Percentiles rank a stretch among this genome's conserved stretches.
These are phyloP conservation scores for Galago senegalensis DNA, from an alignment of 2,797 vertebrate genomes.

Conservation along the genomic window DNA sequence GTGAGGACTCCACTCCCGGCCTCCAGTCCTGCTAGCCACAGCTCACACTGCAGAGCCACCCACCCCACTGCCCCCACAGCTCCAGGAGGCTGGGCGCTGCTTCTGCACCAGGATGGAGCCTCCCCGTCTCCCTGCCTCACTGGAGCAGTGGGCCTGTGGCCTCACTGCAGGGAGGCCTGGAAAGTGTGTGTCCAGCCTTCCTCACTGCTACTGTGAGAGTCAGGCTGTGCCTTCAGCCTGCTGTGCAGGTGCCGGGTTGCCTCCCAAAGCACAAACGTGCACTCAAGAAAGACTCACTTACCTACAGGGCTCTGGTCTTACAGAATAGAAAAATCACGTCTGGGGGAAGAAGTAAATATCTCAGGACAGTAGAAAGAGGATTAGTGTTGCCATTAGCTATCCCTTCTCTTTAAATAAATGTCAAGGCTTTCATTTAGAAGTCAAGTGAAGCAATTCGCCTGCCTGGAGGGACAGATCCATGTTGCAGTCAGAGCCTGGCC, in stretches of 20 bases:
- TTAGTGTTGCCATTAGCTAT: neutral
- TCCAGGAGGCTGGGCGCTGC: neutral
- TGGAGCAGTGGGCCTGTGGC: neutral
- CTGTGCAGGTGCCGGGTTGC: neutral
- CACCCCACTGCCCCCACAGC: rapidly evolving
- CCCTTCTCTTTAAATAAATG: neutral
- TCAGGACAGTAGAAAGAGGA: neutral
- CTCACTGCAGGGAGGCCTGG: neutral
- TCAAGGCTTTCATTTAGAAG: neutral
- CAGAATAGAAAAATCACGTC: neutral
- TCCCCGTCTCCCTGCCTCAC: neutral
- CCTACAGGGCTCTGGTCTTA: neutral
- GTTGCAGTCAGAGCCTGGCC: neutral
- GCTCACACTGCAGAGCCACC: neutral
- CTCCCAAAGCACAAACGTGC: neutral
- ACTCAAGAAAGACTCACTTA: neutral
- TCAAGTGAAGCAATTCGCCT: neutral
- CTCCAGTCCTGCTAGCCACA: neutral
- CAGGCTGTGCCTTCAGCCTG: neutral
- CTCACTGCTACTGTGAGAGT: neutral
- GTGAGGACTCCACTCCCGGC: neutral
- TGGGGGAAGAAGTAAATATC: neutral
- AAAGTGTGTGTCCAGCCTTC: neutral
- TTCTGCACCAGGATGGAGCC: neutral
- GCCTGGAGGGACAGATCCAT: neutral